Evolutionary conservation across 2,113 vertebrate species (phyloP), one percentile per base, ranked within the genome.

Genomic region (Clarias magur): DNA sequence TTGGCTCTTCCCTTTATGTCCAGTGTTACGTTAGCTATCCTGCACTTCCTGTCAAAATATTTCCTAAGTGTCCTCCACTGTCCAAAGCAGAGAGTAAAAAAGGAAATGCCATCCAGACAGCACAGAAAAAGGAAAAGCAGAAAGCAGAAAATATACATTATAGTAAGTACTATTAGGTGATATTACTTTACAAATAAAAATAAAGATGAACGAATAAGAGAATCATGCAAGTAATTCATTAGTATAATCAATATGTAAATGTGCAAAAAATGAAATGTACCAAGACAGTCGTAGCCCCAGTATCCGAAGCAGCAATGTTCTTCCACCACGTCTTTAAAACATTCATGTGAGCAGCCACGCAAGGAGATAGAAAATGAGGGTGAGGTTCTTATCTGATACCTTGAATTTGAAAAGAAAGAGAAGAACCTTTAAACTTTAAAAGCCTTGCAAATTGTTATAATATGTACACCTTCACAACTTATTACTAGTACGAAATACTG

Each of bases 211-310:
- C 54, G 48, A 57, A n/a, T 73, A 11, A 21, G 3, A 19, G 34
- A 16, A 70, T 70, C n/a, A 34, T 3, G 30, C 6, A 73, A 48
- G 11, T 48, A 7, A 48, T 48, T 48, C 6, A 48, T 73, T 42
- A 38, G 48, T 2, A 75, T 48, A 13, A 59, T 67, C 4, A 59
- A 67, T 48, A 48, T 48, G 48, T 48, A 63, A 12, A 34, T 6
- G 48, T 48, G 7, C 7, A 30, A 68, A 19, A n/a, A 48, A 67
- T 25, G 23, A 27, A 84, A 92, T 93, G 91, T 83, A 96, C 95
- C 95, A 0, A 85, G 79, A 27, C 95, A 95, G 89, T 96, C 91
- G 2, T 86, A 91, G 23, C 95, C 95, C 95, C 95, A 96, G 92
- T 86, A 93, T 0, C 95, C 95, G 0, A 93, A 91, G 88, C 95